Base-by-base conservation (phyloP, 2,888 invertebrate species). In the Alloplasta piceator region DNA sequence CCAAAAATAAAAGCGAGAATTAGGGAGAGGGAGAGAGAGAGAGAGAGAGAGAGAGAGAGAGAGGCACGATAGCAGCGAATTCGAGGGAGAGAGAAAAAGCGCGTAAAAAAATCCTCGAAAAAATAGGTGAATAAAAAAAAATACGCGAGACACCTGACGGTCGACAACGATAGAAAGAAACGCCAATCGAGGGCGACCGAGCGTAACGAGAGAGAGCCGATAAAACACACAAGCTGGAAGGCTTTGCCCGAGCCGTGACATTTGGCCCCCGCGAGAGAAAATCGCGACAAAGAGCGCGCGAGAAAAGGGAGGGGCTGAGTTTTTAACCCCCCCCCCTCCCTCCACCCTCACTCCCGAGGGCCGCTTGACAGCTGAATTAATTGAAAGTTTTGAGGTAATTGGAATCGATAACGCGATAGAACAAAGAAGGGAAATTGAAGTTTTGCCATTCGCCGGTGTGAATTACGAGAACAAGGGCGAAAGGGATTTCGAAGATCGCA, bases 341-440 rank as follows among this genome's bases (percentile, higher is more conserved):
- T 39, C 39, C 26, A 41, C 52, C 58, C 50, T n/a, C n/a, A n/a
- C 56, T 48, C 16, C 12, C 43, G 36, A 56, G 1, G 41, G 39
- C n/a, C 16, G n/a, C 85, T 84, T 86, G 88, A 87, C 89, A 88
- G 87, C 82, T 79, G 85, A 87, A 90, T 89, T 88, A 89, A 90
- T 89, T 87, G 89, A 89, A 90, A 89, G 85, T 87, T 89, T 88
- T 86, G 85, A 87, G 88, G 83, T 89, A 87, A 90, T 88, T 89
- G 87, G 84, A 88, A 89, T 86, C 86, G 85, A 88, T 86, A 89
- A 83, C 83, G 82, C 68, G 63, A 70, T 43, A 36, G 48, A 61
- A 52, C 67, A 73, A 46, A 82, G 60, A 56, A 70, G 56, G 67
- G 64, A 68, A 70, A 73, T 58, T 46, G 50, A 58, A 68, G 71